Percentiles rank a stretch among this genome's conserved stretches.
Evolutionary conservation across 2,888 invertebrate genomes (phyloP).

Genomic region (Polyommatus iphigenia): DNA sequence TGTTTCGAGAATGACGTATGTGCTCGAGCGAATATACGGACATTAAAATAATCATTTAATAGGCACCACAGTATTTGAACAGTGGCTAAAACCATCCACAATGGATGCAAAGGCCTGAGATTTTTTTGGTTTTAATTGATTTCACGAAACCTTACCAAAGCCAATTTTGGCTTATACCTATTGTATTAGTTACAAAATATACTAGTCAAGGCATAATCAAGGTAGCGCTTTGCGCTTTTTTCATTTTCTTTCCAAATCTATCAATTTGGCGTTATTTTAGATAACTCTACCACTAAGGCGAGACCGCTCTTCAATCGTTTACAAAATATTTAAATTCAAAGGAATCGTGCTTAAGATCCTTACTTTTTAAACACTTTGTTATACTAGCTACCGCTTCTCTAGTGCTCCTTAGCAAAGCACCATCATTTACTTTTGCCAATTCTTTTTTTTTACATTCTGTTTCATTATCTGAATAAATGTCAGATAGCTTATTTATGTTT

Average conservation of each 20-base stretch:
- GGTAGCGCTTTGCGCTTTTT: neutral
- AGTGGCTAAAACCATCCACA: too few relatives aligned
- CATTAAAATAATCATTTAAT: too few relatives aligned
- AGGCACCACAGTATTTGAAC: too few relatives aligned
- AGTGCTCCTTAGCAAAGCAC: constrained; percentile 3
- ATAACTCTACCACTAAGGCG: too few relatives aligned
- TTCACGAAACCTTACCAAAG: too few relatives aligned
- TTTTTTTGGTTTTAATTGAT: too few relatives aligned
- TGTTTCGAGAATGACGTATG: too few relatives aligned
- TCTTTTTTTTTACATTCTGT: neutral
- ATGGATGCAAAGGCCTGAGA: too few relatives aligned
- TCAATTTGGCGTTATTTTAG: neutral
- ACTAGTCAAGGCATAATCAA: too few relatives aligned
- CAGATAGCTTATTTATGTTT: neutral
- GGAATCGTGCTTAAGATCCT: neutral
- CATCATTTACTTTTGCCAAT: constrained; percentile 11
- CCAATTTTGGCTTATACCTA: too few relatives aligned
- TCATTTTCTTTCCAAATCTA: neutral
- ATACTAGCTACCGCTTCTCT: neutral
- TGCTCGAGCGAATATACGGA: too few relatives aligned
- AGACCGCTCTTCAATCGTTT: too few relatives aligned
- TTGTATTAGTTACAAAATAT: neutral
- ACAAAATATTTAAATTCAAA: neutral
- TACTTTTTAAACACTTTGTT: neutral
- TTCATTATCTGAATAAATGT: neutral